Evolutionary conservation across 2,888 invertebrate species (phyloP).

Genomic region (Drosophila multiciliata): DNA sequence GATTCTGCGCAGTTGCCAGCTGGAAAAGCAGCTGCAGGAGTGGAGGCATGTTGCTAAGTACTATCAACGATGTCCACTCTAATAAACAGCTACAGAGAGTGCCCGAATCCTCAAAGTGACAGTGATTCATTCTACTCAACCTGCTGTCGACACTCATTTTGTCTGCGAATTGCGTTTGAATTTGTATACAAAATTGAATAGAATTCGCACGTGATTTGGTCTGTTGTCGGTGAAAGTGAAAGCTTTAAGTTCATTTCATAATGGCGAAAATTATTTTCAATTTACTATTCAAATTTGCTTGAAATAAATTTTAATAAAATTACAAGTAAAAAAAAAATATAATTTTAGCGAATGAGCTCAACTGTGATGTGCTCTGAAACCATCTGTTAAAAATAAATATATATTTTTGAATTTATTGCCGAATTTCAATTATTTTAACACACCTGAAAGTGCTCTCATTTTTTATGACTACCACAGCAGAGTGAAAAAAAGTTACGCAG

Average conservation of each 20-base stretch:
- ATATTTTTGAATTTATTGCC: background rate
- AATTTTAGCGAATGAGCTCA: background rate
- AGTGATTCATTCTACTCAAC: background rate
- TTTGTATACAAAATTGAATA: background rate
- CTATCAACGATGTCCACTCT: background rate
- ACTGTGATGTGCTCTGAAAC: background rate
- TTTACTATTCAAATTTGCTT: background rate
- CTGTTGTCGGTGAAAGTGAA: background rate
- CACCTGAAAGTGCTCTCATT: background rate
- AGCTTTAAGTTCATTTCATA: background rate
- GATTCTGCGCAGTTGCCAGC: background rate
- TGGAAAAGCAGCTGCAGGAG: background rate
- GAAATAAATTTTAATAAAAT: background rate
- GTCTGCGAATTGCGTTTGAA: constrained; percentile 4
- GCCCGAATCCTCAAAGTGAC: background rate
- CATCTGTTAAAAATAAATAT: background rate
- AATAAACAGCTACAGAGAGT: background rate
- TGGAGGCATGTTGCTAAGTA: background rate
- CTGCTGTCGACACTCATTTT: background rate
- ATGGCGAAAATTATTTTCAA: background rate
- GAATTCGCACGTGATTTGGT: constrained; percentile 18
- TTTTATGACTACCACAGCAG: background rate
- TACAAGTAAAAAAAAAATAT: background rate
- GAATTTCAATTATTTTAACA: background rate
- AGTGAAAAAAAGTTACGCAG: background rate